These are phyloP conservation scores for Saguinus midas DNA, from an alignment of 2,113 vertebrate species.

Conservation along the genomic window DNA sequence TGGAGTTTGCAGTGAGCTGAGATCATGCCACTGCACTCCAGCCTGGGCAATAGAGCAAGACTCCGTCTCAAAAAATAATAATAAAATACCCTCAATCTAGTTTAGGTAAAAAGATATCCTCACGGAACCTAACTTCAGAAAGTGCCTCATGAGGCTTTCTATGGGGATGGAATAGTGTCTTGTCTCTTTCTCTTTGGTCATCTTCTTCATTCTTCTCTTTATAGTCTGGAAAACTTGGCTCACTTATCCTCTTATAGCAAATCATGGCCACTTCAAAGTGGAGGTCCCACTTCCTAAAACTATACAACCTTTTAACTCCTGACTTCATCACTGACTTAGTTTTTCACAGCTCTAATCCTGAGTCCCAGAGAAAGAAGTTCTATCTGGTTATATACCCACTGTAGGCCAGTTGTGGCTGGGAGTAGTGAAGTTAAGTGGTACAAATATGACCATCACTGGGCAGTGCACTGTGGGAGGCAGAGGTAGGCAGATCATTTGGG, in stretches of 20 bases:
- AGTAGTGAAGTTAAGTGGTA: neutral
- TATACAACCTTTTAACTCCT: neutral
- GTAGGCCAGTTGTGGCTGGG: neutral
- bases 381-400: neutral
- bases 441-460: neutral
- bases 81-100: neutral
- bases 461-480: too few relatives aligned
- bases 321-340: neutral
- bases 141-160: neutral
- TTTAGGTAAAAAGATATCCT: neutral
- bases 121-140: neutral
- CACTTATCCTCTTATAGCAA: neutral
- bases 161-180: neutral
- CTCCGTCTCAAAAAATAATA: too few relatives aligned
- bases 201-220: neutral
- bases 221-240: neutral
- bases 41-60: too few relatives aligned
- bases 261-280: neutral
- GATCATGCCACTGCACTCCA: too few relatives aligned
- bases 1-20: too few relatives aligned
- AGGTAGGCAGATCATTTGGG: too few relatives aligned
- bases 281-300: neutral
- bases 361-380: neutral
- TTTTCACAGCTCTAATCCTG: slow-evolving; percentile 17
- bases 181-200: neutral